These are phyloP conservation scores for Ethmia dodecea DNA, from an alignment of 2,888 invertebrate species.

Conservation along the genomic window DNA sequence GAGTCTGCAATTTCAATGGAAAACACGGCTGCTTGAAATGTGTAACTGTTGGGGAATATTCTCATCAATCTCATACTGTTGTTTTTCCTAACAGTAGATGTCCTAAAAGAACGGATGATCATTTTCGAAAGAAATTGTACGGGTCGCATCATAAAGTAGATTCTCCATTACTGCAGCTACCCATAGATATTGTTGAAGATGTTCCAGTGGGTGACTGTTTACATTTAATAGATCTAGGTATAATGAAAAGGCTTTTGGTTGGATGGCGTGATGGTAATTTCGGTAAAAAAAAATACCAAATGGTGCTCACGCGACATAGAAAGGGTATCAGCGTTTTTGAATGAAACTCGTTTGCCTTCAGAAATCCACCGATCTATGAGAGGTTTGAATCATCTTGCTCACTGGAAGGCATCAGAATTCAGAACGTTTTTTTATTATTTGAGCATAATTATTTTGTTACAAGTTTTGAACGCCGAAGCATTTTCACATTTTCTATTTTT, in stretches of 20 bases:
- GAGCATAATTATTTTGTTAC: constrained; percentile 10
- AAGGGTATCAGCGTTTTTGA: constrained; percentile 2
- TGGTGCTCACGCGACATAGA: constrained; percentile 8
- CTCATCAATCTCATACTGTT: constrained; percentile 7
- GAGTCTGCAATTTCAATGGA: constrained; percentile 9
- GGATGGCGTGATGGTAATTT: constrained; percentile 20
- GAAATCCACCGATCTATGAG: constrained; percentile 12
- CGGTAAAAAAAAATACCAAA: constrained; percentile 12
- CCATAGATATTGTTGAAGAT: constrained; percentile 2
- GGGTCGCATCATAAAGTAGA: constrained; percentile 11
- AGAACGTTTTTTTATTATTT: constrained; percentile 17
- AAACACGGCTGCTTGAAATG: constrained; percentile 11
- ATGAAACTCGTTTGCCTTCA: constrained; percentile 2
- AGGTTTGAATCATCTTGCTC: constrained; percentile 1
- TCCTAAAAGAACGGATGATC: constrained; percentile 5
- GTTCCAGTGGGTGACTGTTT: constrained; percentile 8
- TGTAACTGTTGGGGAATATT: constrained; percentile 8
- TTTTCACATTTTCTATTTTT: constrained; percentile 7
- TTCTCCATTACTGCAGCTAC: constrained; percentile 9
- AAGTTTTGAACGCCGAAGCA: constrained; percentile 4
- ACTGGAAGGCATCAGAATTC: constrained; percentile 21
- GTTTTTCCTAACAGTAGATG: neutral
- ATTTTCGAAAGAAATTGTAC: constrained; percentile 6
- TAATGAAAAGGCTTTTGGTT: constrained; percentile 17
- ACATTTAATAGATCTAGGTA: constrained; percentile 18